Base-by-base conservation (phyloP, 53 echinoderm and acorn worm genomes). In the Paracentrotus lividus region DNA sequence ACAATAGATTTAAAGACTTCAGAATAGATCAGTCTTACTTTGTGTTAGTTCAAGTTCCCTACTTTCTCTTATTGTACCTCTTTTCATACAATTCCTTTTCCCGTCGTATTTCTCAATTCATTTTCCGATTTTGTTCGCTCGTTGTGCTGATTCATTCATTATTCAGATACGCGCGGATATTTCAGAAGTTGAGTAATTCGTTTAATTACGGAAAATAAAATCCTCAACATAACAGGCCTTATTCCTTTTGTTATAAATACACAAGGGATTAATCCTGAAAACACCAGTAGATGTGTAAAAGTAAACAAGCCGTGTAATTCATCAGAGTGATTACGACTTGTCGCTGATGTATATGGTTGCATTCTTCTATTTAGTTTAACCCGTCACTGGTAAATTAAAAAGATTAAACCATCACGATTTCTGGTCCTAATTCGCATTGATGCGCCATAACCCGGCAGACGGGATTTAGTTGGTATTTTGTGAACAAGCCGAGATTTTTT, bases 231-330 rank as follows among this genome's bases (percentile, higher is more conserved):
- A 57, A 57, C 16, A 57, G 40, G 20, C 32, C 21, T 36, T 72
- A 72, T 72, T 72, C 40, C 72, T 72, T 72, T 40, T 72, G 72
- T 26, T 32, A 27, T 21, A 38, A n/a, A n/a, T 15, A 72, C 72
- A 72, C 72, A 38, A 45, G 81, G 47, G 81, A 47, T 47, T 81
- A 81, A 47, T 81, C 26, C 8, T 33, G 44, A 44, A 47, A 81
- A 86, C 54, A 86, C 54, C 36, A 86, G 56, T 56, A 38, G 86
- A 53, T 55, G 86, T 86, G 86, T 55, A 55, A 86, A n/a, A 56
- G 86, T 54, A 86, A 86, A 86, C 86, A 86, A 55, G 56, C 53
- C 57, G 40, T 36, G 86, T 56, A 86, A 86, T 53, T 86, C 86
- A 86, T 86, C 56, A 86, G 5, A 21, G 56, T 18, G 56, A 86